A percentile compares a stretch with the other conserved stretches of the same genome.
Evolutionary conservation across 2,113 vertebrate species (phyloP).

Genomic region (Nanger granti): DNA sequence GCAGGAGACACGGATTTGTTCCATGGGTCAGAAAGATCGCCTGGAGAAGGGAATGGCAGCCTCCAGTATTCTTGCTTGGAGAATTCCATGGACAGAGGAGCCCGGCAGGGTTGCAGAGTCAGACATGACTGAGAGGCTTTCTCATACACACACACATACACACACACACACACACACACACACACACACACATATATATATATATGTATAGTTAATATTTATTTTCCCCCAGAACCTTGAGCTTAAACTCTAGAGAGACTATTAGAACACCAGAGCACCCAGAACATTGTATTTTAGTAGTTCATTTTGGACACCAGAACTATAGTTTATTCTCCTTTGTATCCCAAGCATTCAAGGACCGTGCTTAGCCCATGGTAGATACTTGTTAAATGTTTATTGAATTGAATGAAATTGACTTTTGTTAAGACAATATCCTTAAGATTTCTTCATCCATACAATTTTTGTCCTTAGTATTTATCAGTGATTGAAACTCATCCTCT

Average conservation of each 20-base stretch:
- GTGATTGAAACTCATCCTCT: background rate
- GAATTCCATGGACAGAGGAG: background rate
- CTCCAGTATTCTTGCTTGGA: background rate
- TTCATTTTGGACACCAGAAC: background rate
- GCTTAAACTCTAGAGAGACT: conserved; percentile 8
- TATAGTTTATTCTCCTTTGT: conserved; percentile 1
- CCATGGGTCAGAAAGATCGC: background rate
- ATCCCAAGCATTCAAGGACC: background rate
- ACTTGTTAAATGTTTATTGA: conserved; percentile 3
- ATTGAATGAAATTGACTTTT: conserved; percentile 5
- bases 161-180: no score
- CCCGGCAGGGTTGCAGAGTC: background rate
- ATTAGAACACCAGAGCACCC: background rate
- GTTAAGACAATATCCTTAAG: background rate
- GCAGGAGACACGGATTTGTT: background rate
- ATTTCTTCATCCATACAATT: background rate
- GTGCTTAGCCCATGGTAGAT: background rate
- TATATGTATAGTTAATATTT: background rate
- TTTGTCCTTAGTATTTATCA: background rate
- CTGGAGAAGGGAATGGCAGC: background rate
- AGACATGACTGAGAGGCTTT: background rate
- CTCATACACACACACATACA: background rate
- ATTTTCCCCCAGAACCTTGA: background rate
- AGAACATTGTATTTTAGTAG: background rate
- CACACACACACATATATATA: background rate